A percentile compares a stretch with the other conserved stretches of the same genome.
Evolutionary conservation across 1,140 invertebrate species (phyloP).

Genomic region (Tribolium castaneum): DNA sequence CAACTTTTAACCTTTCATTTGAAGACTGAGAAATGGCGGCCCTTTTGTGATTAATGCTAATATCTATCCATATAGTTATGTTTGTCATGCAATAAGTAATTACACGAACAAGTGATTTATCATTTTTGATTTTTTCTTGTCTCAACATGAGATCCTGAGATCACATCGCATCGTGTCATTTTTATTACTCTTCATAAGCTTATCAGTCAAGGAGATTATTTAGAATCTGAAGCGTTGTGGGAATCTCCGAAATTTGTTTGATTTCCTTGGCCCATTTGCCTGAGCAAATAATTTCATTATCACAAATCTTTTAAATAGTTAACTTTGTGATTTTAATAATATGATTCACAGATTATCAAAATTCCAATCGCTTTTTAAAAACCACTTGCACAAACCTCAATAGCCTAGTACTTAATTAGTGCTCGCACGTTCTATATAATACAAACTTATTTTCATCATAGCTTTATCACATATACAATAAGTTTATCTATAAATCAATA

Average conservation of each 20-base stretch:
- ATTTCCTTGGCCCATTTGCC: neutral
- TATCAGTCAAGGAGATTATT: neutral
- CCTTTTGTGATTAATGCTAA: constrained; percentile 8
- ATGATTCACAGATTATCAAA: neutral
- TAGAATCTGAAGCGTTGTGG: too few relatives aligned
- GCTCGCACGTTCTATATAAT: neutral
- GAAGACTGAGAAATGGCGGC: neutral
- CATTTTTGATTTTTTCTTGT: constrained; percentile 7
- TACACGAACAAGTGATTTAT: neutral
- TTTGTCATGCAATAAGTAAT: constrained; percentile 27
- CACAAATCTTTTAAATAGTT: neutral
- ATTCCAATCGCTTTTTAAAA: neutral
- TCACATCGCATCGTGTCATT: neutral
- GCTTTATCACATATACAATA: neutral
- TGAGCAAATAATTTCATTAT: neutral
- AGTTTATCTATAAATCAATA: neutral
- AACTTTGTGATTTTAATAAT: neutral
- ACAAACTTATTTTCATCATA: neutral
- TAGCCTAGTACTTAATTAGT: neutral
- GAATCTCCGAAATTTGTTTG: neutral
- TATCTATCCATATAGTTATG: constrained; percentile 8
- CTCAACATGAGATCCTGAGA: too few relatives aligned
- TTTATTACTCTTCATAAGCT: neutral
- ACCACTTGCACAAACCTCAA: neutral
- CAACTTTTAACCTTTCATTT: constrained; percentile 3